Evolutionary conservation across 2,113 vertebrate genomes (phyloP).

Genomic region (Panthera tigris): DNA sequence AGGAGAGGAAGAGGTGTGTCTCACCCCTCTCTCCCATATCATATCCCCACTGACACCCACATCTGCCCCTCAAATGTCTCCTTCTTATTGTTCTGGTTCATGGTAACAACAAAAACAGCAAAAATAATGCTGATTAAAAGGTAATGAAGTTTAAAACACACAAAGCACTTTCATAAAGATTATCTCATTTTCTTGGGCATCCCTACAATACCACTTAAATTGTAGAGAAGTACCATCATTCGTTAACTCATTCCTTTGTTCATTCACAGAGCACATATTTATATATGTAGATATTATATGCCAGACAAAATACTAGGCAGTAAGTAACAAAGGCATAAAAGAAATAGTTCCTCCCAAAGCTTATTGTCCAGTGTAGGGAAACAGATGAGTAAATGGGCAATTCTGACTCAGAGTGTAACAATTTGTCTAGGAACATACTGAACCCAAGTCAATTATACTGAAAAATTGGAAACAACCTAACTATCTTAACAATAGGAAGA

Average conservation of each 20-base stretch:
- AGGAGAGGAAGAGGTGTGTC: not conserved
- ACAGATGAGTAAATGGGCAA: not conserved
- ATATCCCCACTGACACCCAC: fast-evolving
- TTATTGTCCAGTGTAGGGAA: not conserved
- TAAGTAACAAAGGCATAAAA: not conserved
- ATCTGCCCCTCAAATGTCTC: not conserved
- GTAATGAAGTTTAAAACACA: conserved; percentile 1
- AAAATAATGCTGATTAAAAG: not conserved
- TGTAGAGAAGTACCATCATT: not conserved
- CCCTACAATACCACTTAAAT: not conserved
- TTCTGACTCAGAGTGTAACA: not conserved
- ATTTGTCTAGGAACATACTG: not conserved
- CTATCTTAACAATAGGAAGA: not conserved
- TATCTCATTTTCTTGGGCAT: not conserved
- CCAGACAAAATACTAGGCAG: not conserved
- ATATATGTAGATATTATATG: not conserved
- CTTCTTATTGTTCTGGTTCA: conserved; percentile 1
- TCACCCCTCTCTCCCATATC: no score
- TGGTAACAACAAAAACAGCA: not conserved
- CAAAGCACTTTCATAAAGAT: not conserved
- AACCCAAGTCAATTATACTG: not conserved
- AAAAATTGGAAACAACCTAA: not conserved
- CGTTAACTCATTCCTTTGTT: not conserved
- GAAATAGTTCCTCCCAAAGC: not conserved
- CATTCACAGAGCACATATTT: not conserved